Evolutionary conservation across 2,113 vertebrate genomes (phyloP).

Genomic region (Litocranius walleri): DNA sequence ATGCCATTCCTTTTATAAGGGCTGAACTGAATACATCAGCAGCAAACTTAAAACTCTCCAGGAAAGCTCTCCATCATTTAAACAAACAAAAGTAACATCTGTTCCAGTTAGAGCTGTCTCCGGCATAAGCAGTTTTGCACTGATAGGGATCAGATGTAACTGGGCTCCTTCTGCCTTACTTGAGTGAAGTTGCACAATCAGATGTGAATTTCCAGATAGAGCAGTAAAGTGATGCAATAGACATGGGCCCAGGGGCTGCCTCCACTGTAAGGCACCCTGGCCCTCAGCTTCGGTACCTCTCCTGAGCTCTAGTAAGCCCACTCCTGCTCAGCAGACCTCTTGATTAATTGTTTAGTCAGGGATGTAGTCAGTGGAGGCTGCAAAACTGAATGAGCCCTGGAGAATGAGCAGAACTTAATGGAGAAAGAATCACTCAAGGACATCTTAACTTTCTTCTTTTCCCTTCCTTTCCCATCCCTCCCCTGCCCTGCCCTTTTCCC

Average conservation of each 20-base stretch:
- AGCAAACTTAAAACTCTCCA: not conserved
- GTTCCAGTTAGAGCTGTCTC: not conserved
- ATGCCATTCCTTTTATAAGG: not conserved
- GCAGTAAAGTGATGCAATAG: not conserved
- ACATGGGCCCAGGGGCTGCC: accelerated
- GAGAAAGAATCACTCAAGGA: not conserved
- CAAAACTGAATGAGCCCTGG: not conserved
- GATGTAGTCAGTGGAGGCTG: not conserved
- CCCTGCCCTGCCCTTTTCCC: not conserved
- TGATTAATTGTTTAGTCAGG: not conserved
- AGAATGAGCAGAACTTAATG: not conserved
- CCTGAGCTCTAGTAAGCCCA: not conserved
- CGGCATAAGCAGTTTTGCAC: not conserved
- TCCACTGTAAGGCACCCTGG: not conserved
- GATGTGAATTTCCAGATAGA: not conserved
- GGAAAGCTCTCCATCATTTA: not conserved
- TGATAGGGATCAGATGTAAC: not conserved
- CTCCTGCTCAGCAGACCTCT: not conserved
- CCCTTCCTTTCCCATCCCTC: not conserved
- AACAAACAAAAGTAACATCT: slow-evolving; percentile 37
- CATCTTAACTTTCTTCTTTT: not conserved
- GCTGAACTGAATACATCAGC: not conserved
- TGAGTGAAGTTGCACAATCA: not conserved
- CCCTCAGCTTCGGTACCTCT: not conserved
- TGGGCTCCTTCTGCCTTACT: not conserved